A percentile compares a stretch with the other conserved stretches of the same genome.
phyloP scores from a whole-genome alignment of 2,888 invertebrate genomes.

The Drosophila pseudotakahashii region DNA sequence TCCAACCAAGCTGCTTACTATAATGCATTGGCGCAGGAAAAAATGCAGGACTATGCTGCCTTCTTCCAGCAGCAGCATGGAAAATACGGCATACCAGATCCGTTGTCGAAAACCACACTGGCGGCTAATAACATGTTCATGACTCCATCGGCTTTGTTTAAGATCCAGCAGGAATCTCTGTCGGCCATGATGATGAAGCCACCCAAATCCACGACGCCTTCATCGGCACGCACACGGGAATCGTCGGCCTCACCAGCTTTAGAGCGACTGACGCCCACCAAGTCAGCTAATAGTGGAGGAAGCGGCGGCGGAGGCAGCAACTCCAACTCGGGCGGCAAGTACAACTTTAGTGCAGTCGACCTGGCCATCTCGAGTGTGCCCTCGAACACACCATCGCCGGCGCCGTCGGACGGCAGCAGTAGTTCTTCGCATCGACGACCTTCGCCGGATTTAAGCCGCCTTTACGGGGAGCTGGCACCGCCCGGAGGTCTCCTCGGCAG shows the following conservation, averaged over 20 bases:
- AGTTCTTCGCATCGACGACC: slow-evolving; percentile 80
- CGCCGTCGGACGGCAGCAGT: slow-evolving; percentile 82
- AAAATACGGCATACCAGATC: slow-evolving; percentile 87
- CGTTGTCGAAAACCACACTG: slow-evolving; percentile 90
- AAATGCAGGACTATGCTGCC: slow-evolving; percentile 85
- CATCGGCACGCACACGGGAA: slow-evolving; percentile 82
- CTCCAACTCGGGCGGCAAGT: slow-evolving; percentile 76
- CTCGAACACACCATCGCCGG: slow-evolving; percentile 82
- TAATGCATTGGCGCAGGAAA: slow-evolving; percentile 84
- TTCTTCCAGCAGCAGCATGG: slow-evolving; percentile 85
- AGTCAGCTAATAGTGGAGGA: slow-evolving; percentile 63
- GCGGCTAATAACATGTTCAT: slow-evolving; percentile 92
- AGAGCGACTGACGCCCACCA: slow-evolving; percentile 83
- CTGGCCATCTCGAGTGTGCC: slow-evolving; percentile 84
- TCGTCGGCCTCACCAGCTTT: slow-evolving; percentile 83
- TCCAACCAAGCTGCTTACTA: slow-evolving; percentile 81
- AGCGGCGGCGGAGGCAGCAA: slow-evolving; percentile 60
- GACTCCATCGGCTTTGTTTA: slow-evolving; percentile 88
- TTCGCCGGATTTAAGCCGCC: slow-evolving; percentile 82
- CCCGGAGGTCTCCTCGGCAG: slow-evolving; percentile 67
- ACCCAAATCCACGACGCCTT: slow-evolving; percentile 84
- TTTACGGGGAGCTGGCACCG: slow-evolving; percentile 81
- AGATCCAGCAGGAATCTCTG: slow-evolving; percentile 87
- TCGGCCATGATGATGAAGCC: slow-evolving; percentile 86
- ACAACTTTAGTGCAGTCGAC: slow-evolving; percentile 84